Evolutionary conservation across 2,888 invertebrate species (phyloP).

Genomic region (Pristionchus entomophagus): DNA sequence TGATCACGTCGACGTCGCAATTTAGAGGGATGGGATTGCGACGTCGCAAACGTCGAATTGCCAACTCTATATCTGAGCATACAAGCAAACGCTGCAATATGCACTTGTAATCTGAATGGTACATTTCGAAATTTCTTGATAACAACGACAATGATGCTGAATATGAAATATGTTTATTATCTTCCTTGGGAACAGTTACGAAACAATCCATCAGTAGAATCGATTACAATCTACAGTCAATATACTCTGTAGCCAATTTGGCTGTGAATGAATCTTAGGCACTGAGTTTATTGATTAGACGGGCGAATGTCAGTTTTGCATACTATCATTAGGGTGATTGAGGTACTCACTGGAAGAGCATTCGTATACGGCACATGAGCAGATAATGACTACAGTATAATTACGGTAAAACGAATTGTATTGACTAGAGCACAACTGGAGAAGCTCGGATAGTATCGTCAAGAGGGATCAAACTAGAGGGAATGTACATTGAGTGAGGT

Average conservation of each 20-base stretch:
- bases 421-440: conserved; percentile 17
- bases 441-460: not conserved
- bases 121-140: too few species aligned
- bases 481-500: not conserved
- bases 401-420: not conserved
- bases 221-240: conserved; percentile 11
- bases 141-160: too few species aligned
- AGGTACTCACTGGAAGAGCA: conserved; percentile 3
- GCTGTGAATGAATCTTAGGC: conserved; percentile 16
- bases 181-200: not conserved
- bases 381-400: not conserved
- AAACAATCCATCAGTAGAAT: not conserved
- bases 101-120: too few species aligned
- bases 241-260: conserved; percentile 32
- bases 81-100: too few species aligned
- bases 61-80: too few species aligned
- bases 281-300: conserved; percentile 17
- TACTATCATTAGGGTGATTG: conserved; percentile 4
- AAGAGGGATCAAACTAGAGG: not conserved
- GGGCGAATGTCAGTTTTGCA: not conserved
- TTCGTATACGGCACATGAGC: conserved; percentile 6
- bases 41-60: too few species aligned
- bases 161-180: too few species aligned
- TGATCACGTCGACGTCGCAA: too few species aligned
- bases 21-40: too few species aligned